Evolutionary conservation across 2,797 vertebrate species (phyloP).

Genomic region (Odontamblyopus lacepedii): DNA sequence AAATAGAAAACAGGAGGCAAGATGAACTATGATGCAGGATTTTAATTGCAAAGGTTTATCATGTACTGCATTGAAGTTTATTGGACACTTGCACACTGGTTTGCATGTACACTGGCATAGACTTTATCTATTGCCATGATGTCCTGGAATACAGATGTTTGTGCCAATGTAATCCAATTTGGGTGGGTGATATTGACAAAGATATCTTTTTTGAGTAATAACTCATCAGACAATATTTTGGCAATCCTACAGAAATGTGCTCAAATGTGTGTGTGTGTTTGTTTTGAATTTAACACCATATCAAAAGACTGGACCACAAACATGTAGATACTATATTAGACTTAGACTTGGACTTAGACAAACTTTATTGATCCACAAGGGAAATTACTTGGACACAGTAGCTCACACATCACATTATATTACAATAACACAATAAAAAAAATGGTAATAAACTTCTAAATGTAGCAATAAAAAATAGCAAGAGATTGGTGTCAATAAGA

Average conservation of each 20-base stretch:
- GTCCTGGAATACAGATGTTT: not conserved
- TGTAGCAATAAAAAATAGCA: too few relatives aligned
- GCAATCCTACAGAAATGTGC: not conserved
- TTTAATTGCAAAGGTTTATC: conserved; percentile 10
- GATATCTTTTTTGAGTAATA: not conserved
- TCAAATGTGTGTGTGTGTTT: not conserved
- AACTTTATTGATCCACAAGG: too few relatives aligned
- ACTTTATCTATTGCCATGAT: not conserved
- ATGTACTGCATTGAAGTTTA: conserved; percentile 11
- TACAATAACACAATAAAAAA: too few relatives aligned
- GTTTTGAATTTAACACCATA: too few relatives aligned
- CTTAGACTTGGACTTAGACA: too few relatives aligned
- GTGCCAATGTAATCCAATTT: not conserved
- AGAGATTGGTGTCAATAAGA: too few relatives aligned
- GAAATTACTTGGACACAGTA: too few relatives aligned
- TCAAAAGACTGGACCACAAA: too few relatives aligned
- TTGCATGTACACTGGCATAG: not conserved
- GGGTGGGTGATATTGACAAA: not conserved
- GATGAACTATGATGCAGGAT: conserved; percentile 60
- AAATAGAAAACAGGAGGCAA: conserved; percentile 6
- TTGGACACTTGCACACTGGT: conserved; percentile 18
- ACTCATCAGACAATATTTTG: not conserved
- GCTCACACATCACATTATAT: too few relatives aligned
- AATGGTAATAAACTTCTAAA: too few relatives aligned
- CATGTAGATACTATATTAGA: too few relatives aligned